Evolutionary conservation across 2,113 vertebrate species (phyloP), one percentile per base, ranked within the genome.

Genomic region (Amphiprion ocellaris): DNA sequence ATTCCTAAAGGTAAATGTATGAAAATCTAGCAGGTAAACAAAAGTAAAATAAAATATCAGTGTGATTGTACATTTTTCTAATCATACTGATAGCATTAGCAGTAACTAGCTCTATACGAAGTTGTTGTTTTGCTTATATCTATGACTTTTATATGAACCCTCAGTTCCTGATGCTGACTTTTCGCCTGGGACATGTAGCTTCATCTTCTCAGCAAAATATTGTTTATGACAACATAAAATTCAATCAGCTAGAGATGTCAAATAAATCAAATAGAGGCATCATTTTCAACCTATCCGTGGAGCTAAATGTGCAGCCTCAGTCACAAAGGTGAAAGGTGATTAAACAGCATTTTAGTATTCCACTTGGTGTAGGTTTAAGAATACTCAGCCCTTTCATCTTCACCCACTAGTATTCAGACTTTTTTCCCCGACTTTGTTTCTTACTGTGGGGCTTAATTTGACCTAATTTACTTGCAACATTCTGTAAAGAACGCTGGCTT

Each of bases 391-490:
- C 19, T 28, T 58, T 79, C 54, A 76, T 74, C 49, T 44, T 46
- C 55, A 66, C 16, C 65, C 56, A 28, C 53, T 21, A 60, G 21
- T 28, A 56, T 23, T 21, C 28, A 63, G 26, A 12, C 12, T 53
- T n/a, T 56, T 67, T 7, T 9, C 33, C 7, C 6, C 17, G 11
- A 49, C 47, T 23, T 49, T 56, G 10, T 14, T 17, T 30, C 6
- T 53, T 28, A 82, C 69, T 76, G 19, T 69, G 2, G 39, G 64
- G 79, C 63, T 80, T 54, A 66, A 71, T 77, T 47, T 88, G 74
- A 86, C 75, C 87, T 58, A 69, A 74, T 88, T 89, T 71, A 69
- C 53, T 70, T 41, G 19, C 64, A 73, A 50, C 24, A 33, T 71
- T 56, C 46, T 71, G 56, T 69, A 58, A 74, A 74, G 72, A 84